These are phyloP conservation scores for Cenopis cana DNA, from an alignment of 2,888 invertebrate species.

Conservation along the genomic window DNA sequence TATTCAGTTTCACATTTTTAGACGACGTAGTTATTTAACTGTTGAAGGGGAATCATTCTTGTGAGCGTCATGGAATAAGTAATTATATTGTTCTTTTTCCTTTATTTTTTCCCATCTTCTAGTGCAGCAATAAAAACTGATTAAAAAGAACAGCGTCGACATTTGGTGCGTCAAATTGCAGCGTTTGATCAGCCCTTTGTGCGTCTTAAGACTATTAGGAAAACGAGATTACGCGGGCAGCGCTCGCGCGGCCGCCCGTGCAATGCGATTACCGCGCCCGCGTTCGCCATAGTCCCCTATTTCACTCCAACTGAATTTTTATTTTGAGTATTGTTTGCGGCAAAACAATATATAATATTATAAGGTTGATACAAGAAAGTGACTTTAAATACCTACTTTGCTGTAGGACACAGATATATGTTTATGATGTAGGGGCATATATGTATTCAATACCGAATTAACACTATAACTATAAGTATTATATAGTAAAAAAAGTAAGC, in stretches of 20 bases:
- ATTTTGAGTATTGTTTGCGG: conserved; percentile 48
- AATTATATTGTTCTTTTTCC: neutral
- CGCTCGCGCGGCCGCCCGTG: conserved; percentile 75
- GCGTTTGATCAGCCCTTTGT: conserved; percentile 80
- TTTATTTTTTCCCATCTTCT: neutral
- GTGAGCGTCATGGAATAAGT: too few species aligned
- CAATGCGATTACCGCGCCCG: conserved; percentile 70
- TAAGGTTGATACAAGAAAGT: too few species aligned
- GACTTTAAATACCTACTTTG: too few species aligned
- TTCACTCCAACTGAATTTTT: conserved; percentile 63
- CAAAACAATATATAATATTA: neutral
- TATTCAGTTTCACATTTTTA: too few species aligned
- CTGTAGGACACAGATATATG: too few species aligned
- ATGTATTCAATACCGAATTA: too few species aligned
- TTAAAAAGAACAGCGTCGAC: conserved; percentile 56
- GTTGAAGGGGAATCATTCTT: too few species aligned
- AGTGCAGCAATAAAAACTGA: conserved; percentile 16
- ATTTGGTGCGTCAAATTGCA: conserved; percentile 80
- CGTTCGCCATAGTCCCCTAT: conserved; percentile 49
- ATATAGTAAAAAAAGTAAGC: too few species aligned
- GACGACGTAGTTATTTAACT: too few species aligned
- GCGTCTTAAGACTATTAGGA: conserved; percentile 79
- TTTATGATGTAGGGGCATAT: too few species aligned
- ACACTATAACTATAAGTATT: too few species aligned
- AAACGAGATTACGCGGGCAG: conserved; percentile 76